Evolutionary conservation across 53 echinoderm and acorn worm species (phyloP).

Genomic region (Luidia sarsii): DNA sequence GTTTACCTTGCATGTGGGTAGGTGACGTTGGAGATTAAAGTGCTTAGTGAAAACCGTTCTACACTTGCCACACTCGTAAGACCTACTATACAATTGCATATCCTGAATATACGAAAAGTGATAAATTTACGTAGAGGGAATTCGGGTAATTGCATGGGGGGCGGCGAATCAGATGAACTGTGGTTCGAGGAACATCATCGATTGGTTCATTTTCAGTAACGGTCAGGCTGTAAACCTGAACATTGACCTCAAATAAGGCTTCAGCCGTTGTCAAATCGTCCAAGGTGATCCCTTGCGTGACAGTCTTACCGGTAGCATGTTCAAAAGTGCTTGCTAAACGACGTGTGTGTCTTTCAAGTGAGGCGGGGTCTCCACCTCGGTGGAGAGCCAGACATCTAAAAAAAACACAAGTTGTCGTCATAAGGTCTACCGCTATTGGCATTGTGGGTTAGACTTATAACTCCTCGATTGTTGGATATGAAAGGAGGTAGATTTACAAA

Average conservation of each 20-base stretch:
- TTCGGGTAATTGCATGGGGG: not conserved
- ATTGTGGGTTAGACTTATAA: slow-evolving; percentile 11
- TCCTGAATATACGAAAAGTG: slow-evolving; percentile 64
- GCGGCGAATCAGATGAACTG: slow-evolving; percentile 33
- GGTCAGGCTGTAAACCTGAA: not conserved
- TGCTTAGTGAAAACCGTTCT: not conserved
- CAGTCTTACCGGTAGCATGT: not conserved
- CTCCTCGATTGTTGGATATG: slow-evolving; percentile 20
- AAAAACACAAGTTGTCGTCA: slow-evolving; percentile 35
- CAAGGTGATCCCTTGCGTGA: slow-evolving; percentile 8
- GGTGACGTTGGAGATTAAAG: slow-evolving; percentile 38
- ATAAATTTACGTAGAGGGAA: slow-evolving; percentile 53
- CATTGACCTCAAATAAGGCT: slow-evolving; percentile 15
- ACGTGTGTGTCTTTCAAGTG: not conserved
- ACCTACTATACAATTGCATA: slow-evolving; percentile 39
- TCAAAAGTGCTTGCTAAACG: not conserved
- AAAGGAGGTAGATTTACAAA: slow-evolving; percentile 18
- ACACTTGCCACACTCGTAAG: slow-evolving; percentile 58
- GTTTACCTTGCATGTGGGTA: slow-evolving; percentile 41
- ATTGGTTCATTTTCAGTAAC: not conserved
- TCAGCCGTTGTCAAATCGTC: slow-evolving; percentile 37
- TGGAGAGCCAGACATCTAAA: slow-evolving; percentile 13
- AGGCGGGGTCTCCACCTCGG: not conserved
- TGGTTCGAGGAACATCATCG: not conserved
- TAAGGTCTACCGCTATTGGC: not conserved